Base-by-base conservation (phyloP, 2,797 vertebrate species). In the Syngnathus acus region DNA sequence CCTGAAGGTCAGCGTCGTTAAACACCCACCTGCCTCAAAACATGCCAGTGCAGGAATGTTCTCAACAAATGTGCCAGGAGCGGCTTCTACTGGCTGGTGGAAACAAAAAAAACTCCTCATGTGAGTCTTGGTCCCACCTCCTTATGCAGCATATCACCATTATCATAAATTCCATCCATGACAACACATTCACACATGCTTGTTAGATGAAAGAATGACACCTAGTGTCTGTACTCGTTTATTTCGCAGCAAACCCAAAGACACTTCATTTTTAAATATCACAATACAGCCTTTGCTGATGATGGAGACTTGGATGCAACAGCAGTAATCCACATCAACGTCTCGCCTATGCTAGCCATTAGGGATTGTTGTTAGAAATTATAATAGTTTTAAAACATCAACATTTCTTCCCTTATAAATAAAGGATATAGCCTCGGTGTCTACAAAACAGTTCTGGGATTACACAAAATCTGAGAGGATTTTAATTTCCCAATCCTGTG, bases 31-130 rank as follows among this genome's bases (percentile, higher is more conserved):
- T 68, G 17, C 71, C 65, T 66, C 76, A 78, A 55, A 81, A 80
- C 59, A 75, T 77, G 73, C 74, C 69, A 77, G 71, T 81, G 88
- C 72, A 84, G 76, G 61, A 90, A 86, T 63, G 64, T 78, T 53
- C 89, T 84, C 68, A 84, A 85, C 32, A 79, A 86, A n/a, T 72
- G 69, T 1, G 85, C 87, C 39, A 82, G 73, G 58, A 83, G 65
- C 45, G 78, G 77, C 55, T 86, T 89, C 75, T 88, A 88, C 72
- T 90, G 87, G 86, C 71, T 82, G 0, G 7, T 72, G 48, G 87
- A 90, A 62, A 86, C 32, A 83, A 55, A 86, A 73, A 73, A 62
- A 16, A 55, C 65, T 65, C 81, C 51, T 51, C 55, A 38, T 81
- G 87, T 87, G 68, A 77, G 75, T 74, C 62, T 8, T 50, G 59